Evolutionary conservation across 37 sponge, comb jelly and placozoan genomes (phyloP).

Genomic region (Lycopodina hypogea): DNA sequence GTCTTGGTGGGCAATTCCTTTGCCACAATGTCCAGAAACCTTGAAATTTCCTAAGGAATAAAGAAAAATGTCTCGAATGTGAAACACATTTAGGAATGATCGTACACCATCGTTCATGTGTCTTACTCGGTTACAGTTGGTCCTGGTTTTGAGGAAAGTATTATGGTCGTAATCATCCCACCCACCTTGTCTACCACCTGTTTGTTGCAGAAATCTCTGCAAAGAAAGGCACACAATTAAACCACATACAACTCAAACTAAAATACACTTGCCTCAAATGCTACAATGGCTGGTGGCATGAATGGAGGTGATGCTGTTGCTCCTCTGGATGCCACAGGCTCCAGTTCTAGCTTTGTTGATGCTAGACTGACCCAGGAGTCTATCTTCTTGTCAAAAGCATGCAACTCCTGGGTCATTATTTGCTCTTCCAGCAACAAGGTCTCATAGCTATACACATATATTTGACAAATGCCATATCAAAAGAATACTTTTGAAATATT

Average conservation of each 20-base stretch:
- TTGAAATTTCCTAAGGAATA: background rate
- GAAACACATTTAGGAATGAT: background rate
- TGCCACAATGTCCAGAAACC: constrained; percentile 49
- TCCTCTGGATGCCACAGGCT: background rate
- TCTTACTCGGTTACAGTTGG: background rate
- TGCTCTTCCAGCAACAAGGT: constrained; percentile 61
- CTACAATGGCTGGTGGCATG: constrained; percentile 64
- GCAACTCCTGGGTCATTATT: constrained; percentile 47
- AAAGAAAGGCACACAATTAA: background rate
- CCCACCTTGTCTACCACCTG: constrained; percentile 79
- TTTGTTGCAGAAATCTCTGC: constrained; percentile 73
- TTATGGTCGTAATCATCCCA: constrained; percentile 94
- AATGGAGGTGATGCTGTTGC: background rate
- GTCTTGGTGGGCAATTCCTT: constrained; percentile 66
- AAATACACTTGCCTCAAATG: constrained; percentile 61
- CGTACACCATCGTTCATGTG: background rate
- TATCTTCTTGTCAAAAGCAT: constrained; percentile 70
- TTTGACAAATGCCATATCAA: background rate
- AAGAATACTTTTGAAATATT: background rate
- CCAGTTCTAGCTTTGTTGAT: constrained; percentile 1
- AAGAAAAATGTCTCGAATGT: background rate
- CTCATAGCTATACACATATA: constrained; percentile 63
- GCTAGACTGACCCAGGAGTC: constrained; percentile 61
- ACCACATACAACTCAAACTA: background rate
- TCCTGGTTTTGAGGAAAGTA: constrained; percentile 54